These are phyloP conservation scores for Scrobipalpa atriplicella DNA, from an alignment of 2,888 invertebrate species.

Conservation along the genomic window DNA sequence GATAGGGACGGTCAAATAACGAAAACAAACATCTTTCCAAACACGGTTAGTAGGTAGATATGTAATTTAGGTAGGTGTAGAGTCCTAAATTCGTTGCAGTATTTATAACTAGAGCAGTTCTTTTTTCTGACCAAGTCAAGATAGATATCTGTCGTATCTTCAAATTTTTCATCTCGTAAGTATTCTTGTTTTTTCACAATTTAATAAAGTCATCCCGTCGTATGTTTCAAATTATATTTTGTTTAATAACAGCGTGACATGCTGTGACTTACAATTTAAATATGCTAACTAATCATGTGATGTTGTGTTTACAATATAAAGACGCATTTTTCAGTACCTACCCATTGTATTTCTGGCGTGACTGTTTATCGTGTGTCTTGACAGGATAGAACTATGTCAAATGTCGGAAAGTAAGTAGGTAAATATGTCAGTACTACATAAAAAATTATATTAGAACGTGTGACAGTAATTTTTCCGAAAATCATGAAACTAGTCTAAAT, in stretches of 20 bases:
- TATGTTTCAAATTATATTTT: not conserved
- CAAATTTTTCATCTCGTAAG: not conserved
- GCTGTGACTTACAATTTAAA: constrained; percentile 2
- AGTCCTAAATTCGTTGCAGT: no score
- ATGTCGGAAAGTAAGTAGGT: no score
- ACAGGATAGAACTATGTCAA: no score
- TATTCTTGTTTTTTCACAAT: not conserved
- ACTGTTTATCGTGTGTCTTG: not conserved
- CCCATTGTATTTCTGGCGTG: not conserved
- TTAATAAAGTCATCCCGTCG: not conserved
- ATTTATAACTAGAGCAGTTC: not conserved
- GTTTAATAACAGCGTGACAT: not conserved
- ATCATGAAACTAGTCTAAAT: no score
- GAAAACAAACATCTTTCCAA: no score
- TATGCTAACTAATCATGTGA: constrained; percentile 11
- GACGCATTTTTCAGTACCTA: not conserved
- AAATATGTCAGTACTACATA: no score
- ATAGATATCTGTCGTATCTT: not conserved
- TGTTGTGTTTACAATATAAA: not conserved
- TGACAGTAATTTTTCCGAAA: no score
- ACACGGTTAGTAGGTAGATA: no score
- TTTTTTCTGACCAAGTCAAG: not conserved
- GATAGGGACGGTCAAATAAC: no score
- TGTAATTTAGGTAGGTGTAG: no score
- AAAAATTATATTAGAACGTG: no score